Conservation (phyloP, 2,888 invertebrate species). For the Cinara cedri region DNA sequence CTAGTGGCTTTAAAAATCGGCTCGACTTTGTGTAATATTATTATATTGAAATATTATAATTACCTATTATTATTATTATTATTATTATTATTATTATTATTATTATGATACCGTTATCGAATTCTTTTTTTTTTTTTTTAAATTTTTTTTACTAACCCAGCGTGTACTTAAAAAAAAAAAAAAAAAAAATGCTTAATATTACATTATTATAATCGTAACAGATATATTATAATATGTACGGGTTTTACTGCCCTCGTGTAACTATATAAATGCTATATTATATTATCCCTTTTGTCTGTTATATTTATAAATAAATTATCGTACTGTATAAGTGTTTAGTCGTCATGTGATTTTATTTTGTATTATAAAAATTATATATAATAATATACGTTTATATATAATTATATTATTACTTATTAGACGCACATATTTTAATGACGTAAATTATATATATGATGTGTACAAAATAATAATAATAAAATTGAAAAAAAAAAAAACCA, state of each 20-base stretch:
- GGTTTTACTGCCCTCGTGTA: constrained; percentile 41
- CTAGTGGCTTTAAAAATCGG: constrained; percentile 24
- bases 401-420: constrained; percentile 45
- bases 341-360: constrained; percentile 57
- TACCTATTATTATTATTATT: too few relatives aligned
- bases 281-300: constrained; percentile 19
- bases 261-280: too few relatives aligned
- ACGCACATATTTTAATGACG: constrained; percentile 44
- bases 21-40: constrained; percentile 28
- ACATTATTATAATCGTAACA: constrained; percentile 17
- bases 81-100: too few relatives aligned
- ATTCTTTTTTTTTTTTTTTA: constrained; percentile 48
- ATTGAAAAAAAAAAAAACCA: neutral
- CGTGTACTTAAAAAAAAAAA: constrained; percentile 41
- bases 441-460: constrained; percentile 38
- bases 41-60: too few relatives aligned
- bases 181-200: constrained; percentile 11
- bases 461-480: neutral
- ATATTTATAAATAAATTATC: constrained; percentile 23
- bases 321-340: constrained; percentile 46
- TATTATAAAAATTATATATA: constrained; percentile 21
- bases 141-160: constrained; percentile 52
- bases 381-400: too few relatives aligned
- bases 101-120: constrained; percentile 37
- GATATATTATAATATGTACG: too few relatives aligned